Conservation (phyloP, 2,797 vertebrate genomes). For the Rhadinocentrus ornatus region DNA sequence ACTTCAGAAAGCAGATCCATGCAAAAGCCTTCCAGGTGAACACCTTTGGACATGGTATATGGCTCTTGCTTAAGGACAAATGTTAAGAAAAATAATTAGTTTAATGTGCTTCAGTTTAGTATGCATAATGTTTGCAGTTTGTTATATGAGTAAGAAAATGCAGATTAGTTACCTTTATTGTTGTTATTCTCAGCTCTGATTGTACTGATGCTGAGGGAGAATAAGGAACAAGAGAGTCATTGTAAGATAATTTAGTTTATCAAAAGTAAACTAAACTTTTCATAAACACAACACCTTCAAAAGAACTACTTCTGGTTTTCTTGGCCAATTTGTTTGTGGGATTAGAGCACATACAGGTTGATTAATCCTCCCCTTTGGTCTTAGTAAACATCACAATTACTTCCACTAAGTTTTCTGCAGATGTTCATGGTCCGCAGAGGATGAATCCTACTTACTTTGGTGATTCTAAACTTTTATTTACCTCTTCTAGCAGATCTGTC, state of each 20-base stretch:
- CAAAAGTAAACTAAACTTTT: not conserved
- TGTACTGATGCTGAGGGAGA: constrained; percentile 49
- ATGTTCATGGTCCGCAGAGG: not conserved
- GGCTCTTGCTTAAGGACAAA: constrained; percentile 84
- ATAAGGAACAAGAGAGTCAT: constrained; percentile 22
- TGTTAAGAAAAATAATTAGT: not conserved
- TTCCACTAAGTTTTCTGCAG: not conserved
- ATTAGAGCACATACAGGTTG: not conserved
- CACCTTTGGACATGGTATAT: constrained; percentile 82
- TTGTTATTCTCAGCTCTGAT: constrained; percentile 84
- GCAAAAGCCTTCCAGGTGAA: constrained; percentile 89
- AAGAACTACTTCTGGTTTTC: not conserved
- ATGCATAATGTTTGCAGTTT: not conserved
- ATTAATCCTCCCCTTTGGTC: not conserved
- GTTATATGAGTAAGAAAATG: not conserved
- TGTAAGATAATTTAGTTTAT: not conserved
- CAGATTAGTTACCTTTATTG: constrained; percentile 85
- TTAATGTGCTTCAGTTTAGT: constrained; percentile 1
- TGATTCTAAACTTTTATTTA: not conserved
- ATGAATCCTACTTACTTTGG: too few species aligned
- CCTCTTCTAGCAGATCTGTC: not conserved
- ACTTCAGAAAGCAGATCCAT: constrained; percentile 88
- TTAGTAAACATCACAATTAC: not conserved
- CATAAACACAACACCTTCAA: not conserved
- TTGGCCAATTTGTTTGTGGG: not conserved